phyloP scores from a whole-genome alignment of 2,113 vertebrate species.

The Rhineura floridana region DNA sequence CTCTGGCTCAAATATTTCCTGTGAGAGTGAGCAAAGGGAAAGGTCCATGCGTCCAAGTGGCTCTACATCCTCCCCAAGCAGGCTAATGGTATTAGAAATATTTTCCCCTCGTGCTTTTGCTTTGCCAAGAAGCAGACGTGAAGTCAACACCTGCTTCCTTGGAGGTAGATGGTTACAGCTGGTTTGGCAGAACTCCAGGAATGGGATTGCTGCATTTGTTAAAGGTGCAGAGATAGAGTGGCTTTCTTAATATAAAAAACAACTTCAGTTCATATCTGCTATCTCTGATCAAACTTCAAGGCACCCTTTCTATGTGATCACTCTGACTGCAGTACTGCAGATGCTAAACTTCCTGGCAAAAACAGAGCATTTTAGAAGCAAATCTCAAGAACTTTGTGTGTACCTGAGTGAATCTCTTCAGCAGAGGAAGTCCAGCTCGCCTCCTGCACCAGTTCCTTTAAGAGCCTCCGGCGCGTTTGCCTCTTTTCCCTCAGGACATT shows the following conservation, averaged over 20 bases:
- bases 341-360: not conserved
- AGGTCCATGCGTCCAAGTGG: not conserved
- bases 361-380: not conserved
- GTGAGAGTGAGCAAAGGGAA: not conserved
- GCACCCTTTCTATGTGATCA: not conserved
- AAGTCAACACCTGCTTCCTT: not conserved
- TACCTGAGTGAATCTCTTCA: constrained; percentile 90
- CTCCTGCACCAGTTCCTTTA: constrained; percentile 83
- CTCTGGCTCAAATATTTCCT: not conserved
- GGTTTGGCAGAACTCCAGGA: not conserved
- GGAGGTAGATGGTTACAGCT: not conserved
- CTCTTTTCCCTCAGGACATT: constrained; percentile 90
- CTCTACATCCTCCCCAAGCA: not conserved
- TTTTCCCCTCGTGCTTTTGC: not conserved
- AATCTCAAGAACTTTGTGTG: not conserved
- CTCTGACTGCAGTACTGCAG: not conserved
- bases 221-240: too few species aligned
- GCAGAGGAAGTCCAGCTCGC: constrained; percentile 79
- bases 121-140: not conserved
- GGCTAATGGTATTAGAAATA: not conserved
- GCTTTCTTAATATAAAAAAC: not conserved
- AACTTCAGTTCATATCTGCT: not conserved
- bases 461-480: constrained; percentile 83
- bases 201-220: not conserved
- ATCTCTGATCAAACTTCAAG: not conserved